Conservation (phyloP, 2,113 vertebrate species). For the Sturnira hondurensis region DNA sequence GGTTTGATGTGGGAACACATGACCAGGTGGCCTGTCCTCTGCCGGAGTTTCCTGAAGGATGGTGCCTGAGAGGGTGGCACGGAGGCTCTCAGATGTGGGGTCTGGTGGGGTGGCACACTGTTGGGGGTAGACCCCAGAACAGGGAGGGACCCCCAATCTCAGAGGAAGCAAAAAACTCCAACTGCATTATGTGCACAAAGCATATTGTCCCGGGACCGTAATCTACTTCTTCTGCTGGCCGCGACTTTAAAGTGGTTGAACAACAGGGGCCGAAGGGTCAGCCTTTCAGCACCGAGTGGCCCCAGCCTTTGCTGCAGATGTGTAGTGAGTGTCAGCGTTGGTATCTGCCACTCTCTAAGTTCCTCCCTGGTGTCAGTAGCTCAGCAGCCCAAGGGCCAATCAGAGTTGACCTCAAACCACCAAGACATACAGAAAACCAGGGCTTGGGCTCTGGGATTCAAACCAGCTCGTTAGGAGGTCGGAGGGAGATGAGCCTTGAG, state of each 20-base stretch:
- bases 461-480: neutral
- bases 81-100: neutral
- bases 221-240: neutral
- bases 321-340: neutral
- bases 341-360: neutral
- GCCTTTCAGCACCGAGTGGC: neutral
- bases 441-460: neutral
- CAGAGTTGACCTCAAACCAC: neutral
- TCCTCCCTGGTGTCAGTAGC: neutral
- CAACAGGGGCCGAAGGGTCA: neutral
- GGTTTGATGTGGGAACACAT: neutral
- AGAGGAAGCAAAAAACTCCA: neutral
- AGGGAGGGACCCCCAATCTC: neutral
- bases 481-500: neutral
- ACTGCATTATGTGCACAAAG: neutral
- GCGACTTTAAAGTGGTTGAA: neutral
- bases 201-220: neutral
- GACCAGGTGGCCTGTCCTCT: neutral
- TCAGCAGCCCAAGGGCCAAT: neutral
- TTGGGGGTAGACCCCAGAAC: neutral
- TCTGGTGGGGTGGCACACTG: neutral
- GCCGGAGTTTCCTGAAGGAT: neutral
- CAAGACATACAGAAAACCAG: fast-evolving
- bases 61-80: neutral
- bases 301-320: neutral